Percentiles rank a stretch among this genome's conserved stretches.
phyloP scores from a whole-genome alignment of 2,888 invertebrate species.

The Dorcus parallelipipedus region DNA sequence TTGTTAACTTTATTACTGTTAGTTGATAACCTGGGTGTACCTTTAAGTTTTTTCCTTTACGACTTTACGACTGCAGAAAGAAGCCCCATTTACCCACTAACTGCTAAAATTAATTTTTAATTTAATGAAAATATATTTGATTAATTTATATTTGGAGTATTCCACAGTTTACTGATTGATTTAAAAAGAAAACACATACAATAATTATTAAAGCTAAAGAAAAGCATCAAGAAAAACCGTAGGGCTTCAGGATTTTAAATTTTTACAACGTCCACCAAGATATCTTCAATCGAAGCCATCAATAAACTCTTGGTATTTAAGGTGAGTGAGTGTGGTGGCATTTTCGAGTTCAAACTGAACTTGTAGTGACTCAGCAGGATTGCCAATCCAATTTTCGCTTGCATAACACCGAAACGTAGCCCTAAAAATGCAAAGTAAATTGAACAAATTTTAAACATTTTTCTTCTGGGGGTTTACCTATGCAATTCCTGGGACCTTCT shows the following conservation, averaged over 20 bases:
- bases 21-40: no score
- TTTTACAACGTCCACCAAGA: not conserved
- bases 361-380: conserved; percentile 6
- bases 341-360: not conserved
- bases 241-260: not conserved
- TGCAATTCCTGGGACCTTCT: conserved; percentile 14
- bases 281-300: not conserved
- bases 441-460: not conserved
- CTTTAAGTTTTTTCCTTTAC: no score
- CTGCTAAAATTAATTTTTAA: no score
- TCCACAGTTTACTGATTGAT: no score
- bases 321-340: not conserved
- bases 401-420: conserved; percentile 13
- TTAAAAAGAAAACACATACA: no score
- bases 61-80: no score
- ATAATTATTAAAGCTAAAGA: no score
- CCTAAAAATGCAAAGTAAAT: not conserved
- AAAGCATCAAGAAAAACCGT: not conserved
- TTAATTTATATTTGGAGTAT: no score
- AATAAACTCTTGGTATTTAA: not conserved
- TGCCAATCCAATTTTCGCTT: conserved; percentile 12
- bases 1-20: no score
- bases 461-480: conserved; percentile 4
- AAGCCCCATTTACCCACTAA: no score
- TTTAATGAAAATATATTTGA: no score